Evolutionary conservation across 53 echinoderm and acorn worm species (phyloP), one percentile per base, ranked within the genome.

Genomic region (Astropecten irregularis): DNA sequence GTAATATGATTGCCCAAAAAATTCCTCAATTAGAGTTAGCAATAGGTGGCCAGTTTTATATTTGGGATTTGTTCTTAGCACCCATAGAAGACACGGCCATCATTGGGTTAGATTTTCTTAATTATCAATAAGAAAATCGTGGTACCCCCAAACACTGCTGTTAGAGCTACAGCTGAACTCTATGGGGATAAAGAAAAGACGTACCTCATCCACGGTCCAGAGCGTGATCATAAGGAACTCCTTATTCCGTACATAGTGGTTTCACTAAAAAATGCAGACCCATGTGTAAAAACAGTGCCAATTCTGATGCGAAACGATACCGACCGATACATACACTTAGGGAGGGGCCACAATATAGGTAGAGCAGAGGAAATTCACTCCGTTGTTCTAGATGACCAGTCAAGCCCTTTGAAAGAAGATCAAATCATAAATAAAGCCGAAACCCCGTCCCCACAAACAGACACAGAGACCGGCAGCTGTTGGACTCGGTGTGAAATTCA

Each of bases 1-100:
- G 71, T 33, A 35, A 23, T 33, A 50, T 71, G 32, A 51, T 71
- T 71, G 52, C 71, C 71, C 30, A 71, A 19, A 71, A 71, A 19
- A 50, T 71, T 51, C 35, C 50, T 50, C 49, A 71, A 33, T 49
- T 71, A 32, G 31, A 49, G 4, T 20, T 71, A 71, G 19, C 51
- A 32, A 29, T 71, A 16, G 71, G 71, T 35, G 71, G 51, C 35
- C 49, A 31, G 51, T 50, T 16, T 32, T 71, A 71, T 3, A 0
- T 30, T 32, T 71, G 71, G 71, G 71, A 49, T 51, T 50, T 51
- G 34, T 51, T 71, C 3, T 49, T 71, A 35, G 71, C 71, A 32
- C 71, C 71, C 32, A 71, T 71, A 31, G 71, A 71, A 34, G 71
- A 71, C 23, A 21, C 19, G 23, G 19, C 23, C 23, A n/a, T 52